Conservation (phyloP, 1,140 invertebrate species). For the Tetramorium parvispinum region DNA sequence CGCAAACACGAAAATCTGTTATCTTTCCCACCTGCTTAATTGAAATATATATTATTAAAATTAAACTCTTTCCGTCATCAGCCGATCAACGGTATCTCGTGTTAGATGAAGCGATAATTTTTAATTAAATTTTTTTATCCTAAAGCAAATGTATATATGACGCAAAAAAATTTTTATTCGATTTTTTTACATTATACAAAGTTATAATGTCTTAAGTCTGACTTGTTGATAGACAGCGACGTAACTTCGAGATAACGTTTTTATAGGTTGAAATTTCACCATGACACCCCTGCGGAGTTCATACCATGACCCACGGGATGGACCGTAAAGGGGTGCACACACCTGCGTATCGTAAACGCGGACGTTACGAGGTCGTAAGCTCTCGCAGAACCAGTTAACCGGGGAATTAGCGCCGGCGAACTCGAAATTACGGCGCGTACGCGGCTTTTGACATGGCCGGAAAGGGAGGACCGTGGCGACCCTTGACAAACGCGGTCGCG, state of each 20-base stretch:
- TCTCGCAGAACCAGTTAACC: slow-evolving; percentile 71
- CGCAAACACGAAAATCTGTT: background rate
- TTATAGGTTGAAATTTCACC: slow-evolving; percentile 32
- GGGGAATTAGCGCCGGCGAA: slow-evolving; percentile 73
- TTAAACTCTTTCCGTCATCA: background rate
- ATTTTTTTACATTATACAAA: slow-evolving; percentile 2
- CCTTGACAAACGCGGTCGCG: slow-evolving; percentile 35
- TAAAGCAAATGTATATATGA: background rate
- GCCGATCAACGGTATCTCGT: background rate
- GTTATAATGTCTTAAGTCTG: background rate
- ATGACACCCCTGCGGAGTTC: slow-evolving; percentile 1
- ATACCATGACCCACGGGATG: slow-evolving; percentile 23
- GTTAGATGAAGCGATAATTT: background rate
- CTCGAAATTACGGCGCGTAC: slow-evolving; percentile 52
- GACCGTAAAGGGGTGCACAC: slow-evolving; percentile 64
- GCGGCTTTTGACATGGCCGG: slow-evolving; percentile 47
- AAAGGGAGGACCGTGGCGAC: slow-evolving; percentile 40
- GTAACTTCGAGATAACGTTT: slow-evolving; percentile 37
- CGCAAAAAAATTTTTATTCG: background rate
- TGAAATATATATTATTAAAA: background rate
- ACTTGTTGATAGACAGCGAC: background rate
- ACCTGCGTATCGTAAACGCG: slow-evolving; percentile 72
- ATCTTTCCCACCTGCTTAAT: background rate
- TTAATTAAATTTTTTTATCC: background rate
- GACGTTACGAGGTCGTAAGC: slow-evolving; percentile 50